These are phyloP conservation scores for Tenodera sinensis DNA, from an alignment of 2,888 invertebrate genomes.

Conservation along the genomic window DNA sequence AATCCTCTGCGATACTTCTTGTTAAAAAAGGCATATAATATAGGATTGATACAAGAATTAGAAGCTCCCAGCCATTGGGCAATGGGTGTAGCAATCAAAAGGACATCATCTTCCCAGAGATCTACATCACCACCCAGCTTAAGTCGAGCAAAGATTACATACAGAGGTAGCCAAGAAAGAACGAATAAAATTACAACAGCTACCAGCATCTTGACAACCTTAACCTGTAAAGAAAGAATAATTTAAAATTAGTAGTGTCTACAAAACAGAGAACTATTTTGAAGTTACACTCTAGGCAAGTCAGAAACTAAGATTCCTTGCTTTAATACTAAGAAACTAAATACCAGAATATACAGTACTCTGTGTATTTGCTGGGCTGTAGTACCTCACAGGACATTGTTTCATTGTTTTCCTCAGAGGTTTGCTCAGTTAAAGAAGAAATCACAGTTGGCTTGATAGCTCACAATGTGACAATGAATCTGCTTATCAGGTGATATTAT, in stretches of 20 bases:
- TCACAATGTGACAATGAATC: too few relatives aligned
- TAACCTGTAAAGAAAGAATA: not conserved
- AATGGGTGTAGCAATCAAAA: conserved; percentile 78
- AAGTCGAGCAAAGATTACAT: conserved; percentile 82
- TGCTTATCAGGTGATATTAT: too few relatives aligned
- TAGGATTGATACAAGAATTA: conserved; percentile 93
- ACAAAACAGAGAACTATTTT: too few relatives aligned
- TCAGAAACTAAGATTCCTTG: too few relatives aligned
- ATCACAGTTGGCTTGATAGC: too few relatives aligned
- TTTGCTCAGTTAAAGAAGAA: too few relatives aligned
- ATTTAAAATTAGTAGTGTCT: not conserved
- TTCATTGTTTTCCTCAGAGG: too few relatives aligned
- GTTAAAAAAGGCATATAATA: conserved; percentile 92
- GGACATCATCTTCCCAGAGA: conserved; percentile 74
- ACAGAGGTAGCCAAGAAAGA: conserved; percentile 88
- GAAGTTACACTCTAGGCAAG: too few relatives aligned
- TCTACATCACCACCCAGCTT: conserved; percentile 74
- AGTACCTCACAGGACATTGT: too few relatives aligned
- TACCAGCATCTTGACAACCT: conserved; percentile 66
- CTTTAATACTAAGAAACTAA: too few relatives aligned
- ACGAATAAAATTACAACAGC: conserved; percentile 92
- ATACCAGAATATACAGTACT: too few relatives aligned
- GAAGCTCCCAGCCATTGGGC: conserved; percentile 92
- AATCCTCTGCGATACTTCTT: conserved; percentile 90
- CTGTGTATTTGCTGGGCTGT: too few relatives aligned